Base-by-base conservation (phyloP, 2,113 vertebrate genomes). In the Astatoreochromis straeleni region DNA sequence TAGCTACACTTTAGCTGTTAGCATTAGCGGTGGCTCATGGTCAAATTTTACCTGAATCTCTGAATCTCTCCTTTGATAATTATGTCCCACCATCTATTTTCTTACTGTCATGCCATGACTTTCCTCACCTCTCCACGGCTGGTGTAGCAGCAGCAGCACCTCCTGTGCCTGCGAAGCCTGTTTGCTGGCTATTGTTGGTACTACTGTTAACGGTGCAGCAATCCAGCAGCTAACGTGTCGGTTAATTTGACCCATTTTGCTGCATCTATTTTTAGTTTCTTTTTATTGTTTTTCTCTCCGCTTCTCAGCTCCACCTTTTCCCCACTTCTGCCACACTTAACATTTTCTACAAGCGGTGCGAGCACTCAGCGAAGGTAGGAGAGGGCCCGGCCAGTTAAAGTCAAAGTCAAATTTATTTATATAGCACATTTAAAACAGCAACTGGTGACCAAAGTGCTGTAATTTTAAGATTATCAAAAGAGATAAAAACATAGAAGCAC, bases 21-120 rank as follows among this genome's bases (percentile, higher is more conserved):
- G 24, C 54, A 57, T 57, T 29, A 57, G 54, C 7, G 4, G 21
- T 14, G 54, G 11, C 54, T 57, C 1, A 26, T 55, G 21, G 21
- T 26, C 21, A 26, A 5, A 26, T 3, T 57, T 57, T 26, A 57
- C 21, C 54, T 14, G 12, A 57, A 26, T 55, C 53, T 13, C 21
- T 54, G 53, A 54, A 24, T 55, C 54, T 7, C 54, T 55, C 54
- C 1, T 3, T 14, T 55, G 21, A 26, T 55, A 5, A 55, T 14
- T 26, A 2, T 57, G 54, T 0, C 2, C 12, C 54, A 2, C 24
- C 24, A 57, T 57, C 21, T 57, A 4, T 57, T 26, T 57, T 3
- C 54, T 26, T 26, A 26, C 54, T 55, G 11, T 55, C n/a, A 55
- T 13, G 1, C 24, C n/a, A 54, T 54, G 10, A 54, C 53, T 12